Evolutionary conservation across 37 sponge, comb jelly and placozoan genomes (phyloP).

Genomic region (Bolinopsis microptera): DNA sequence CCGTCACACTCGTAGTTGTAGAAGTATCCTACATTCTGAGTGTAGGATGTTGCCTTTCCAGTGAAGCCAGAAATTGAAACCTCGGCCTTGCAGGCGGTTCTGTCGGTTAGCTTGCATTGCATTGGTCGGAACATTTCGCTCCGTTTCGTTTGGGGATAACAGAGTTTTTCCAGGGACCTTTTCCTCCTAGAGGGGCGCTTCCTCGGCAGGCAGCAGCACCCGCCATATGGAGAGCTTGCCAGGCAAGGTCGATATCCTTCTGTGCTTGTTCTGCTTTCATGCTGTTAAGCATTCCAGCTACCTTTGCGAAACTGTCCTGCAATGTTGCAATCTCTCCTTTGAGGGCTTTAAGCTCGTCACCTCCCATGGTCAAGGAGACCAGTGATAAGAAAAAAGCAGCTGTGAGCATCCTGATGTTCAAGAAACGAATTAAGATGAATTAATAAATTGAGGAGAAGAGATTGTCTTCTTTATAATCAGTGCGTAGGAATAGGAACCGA

Average conservation of each 20-base stretch:
- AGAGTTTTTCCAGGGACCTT: background rate
- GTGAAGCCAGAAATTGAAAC: background rate
- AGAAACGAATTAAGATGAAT: no score
- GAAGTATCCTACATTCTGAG: background rate
- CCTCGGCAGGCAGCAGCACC: background rate
- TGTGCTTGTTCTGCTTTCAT: background rate
- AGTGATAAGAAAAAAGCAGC: background rate
- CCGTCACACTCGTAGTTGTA: background rate
- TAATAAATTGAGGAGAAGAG: no score
- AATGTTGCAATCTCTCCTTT: background rate
- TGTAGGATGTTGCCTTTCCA: background rate
- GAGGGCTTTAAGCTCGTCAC: background rate
- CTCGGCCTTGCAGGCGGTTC: background rate
- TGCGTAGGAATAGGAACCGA: no score
- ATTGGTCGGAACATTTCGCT: background rate
- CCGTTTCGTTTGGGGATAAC: background rate
- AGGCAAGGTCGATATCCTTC: background rate
- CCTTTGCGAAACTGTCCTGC: background rate
- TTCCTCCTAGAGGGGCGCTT: background rate
- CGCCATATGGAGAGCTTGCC: background rate
- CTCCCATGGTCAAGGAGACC: background rate
- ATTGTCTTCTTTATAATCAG: no score
- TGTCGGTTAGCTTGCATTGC: background rate
- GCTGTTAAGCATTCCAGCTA: background rate
- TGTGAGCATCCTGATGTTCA: no score